Evolutionary conservation across 1,140 invertebrate species (phyloP).

Genomic region (Zaprionus capensis): DNA sequence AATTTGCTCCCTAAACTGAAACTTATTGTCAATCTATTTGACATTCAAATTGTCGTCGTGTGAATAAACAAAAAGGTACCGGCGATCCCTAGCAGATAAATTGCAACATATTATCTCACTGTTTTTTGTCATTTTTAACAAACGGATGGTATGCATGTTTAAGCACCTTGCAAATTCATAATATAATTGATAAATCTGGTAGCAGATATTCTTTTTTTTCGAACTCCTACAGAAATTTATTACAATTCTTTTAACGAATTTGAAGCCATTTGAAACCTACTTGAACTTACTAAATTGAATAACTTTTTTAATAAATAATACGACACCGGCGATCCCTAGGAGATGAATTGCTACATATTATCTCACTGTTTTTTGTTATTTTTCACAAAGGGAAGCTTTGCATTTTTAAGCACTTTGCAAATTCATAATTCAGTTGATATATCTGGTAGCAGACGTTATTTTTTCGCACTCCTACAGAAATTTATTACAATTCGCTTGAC

Average conservation of each 20-base stretch:
- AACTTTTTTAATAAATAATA: conserved; percentile 10
- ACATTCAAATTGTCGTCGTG: not conserved
- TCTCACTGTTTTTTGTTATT: not conserved
- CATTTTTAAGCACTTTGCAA: not conserved
- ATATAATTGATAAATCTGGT: not conserved
- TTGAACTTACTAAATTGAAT: no score
- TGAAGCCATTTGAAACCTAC: not conserved
- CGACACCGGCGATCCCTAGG: not conserved
- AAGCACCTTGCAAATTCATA: not conserved
- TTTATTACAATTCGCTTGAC: no score
- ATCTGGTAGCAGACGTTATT: not conserved
- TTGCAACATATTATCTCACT: not conserved
- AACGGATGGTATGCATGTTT: not conserved
- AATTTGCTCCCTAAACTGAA: not conserved
- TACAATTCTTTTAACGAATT: not conserved
- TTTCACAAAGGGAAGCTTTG: not conserved
- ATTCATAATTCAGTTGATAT: not conserved
- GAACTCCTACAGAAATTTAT: no score
- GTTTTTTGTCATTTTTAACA: not conserved
- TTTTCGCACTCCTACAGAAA: no score
- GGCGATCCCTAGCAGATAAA: not conserved
- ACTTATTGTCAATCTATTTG: conserved; percentile 27
- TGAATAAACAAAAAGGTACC: conserved; percentile 12
- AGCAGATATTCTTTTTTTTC: not conserved
- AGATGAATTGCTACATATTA: not conserved